Evolutionary conservation across 2,797 vertebrate species (phyloP), one percentile per base, ranked within the genome.

Genomic region (Phalloptychus januarius): DNA sequence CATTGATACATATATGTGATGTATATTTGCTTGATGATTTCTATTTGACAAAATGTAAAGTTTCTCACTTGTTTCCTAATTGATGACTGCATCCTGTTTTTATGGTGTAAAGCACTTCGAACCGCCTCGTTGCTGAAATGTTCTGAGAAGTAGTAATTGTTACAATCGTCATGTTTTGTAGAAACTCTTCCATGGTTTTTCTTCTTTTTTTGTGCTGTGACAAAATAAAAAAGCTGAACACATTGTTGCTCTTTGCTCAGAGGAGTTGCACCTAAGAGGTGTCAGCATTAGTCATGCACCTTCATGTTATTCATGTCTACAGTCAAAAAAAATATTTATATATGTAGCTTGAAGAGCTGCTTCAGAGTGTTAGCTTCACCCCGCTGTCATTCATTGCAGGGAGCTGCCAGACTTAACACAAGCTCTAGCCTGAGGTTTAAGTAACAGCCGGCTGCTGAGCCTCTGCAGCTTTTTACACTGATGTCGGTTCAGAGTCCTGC

Each of bases 251-350:
- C 33, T 65, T 38, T 65, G 33, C 18, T 65, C 72, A 18, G 58
- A 61, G 15, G 58, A 33, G 58, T 33, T 61, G 58, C 16, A 16
- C 36, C 58, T 8, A 36, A 63, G 31, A 33, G 33, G 31, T 77
- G 72, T 70, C 42, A 61, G 50, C 67, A 56, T 77, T 45, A 48
- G 61, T 54, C 48, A 70, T 33, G 33, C 71, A 11, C 25, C 38
- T 56, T 81, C 46, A 38, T 69, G 69, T 74, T 48, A 36, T 56
- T 81, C 46, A 54, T 69, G 69, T 74, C 58, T 45, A 38, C 61
- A 65, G 25, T n/a, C 3, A 65, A 45, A 46, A 73, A 18, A 20
- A 46, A 16, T 48, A 50, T 7, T 20, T 20, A 15, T 20, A 48
- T 6, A 18, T 48, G 0, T 70, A 46, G 16, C 73, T 58, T 42